These are phyloP conservation scores for Solen grandis DNA, from an alignment of 1,140 invertebrate genomes.

Conservation along the genomic window DNA sequence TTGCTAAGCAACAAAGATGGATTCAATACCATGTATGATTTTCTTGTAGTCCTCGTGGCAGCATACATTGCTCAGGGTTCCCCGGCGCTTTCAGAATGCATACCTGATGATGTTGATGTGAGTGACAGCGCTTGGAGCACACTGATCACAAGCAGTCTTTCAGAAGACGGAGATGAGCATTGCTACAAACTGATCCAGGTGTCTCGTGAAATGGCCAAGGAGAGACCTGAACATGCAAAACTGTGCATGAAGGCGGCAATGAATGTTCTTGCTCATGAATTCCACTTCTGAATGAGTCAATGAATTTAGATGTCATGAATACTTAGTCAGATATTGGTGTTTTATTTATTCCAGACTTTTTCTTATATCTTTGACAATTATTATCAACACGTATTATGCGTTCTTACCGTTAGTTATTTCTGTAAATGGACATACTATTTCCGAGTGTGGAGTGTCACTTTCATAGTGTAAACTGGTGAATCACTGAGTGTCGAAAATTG, in stretches of 20 bases:
- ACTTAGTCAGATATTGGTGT: no score
- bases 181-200: slow-evolving; percentile 40
- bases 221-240: slow-evolving; percentile 10
- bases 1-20: slow-evolving; percentile 9
- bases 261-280: background rate
- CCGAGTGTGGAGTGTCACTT: no score
- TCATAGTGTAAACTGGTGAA: no score
- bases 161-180: slow-evolving; percentile 19
- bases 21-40: slow-evolving; percentile 10
- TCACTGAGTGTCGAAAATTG: no score
- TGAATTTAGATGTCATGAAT: no score
- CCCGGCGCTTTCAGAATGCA: slow-evolving; percentile 8
- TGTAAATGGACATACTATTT: no score
- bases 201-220: slow-evolving; percentile 26
- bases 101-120: background rate
- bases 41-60: slow-evolving; percentile 9
- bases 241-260: slow-evolving; percentile 9
- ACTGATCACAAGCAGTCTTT: background rate
- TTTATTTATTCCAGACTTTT: no score
- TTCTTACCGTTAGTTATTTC: no score
- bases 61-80: slow-evolving; percentile 26
- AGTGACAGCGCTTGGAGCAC: slow-evolving; percentile 22
- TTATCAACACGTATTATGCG: no score
- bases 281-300: background rate
- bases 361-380: no score